Evolutionary conservation across 2,888 invertebrate species (phyloP).

Genomic region (Chymomyza caudatula): DNA sequence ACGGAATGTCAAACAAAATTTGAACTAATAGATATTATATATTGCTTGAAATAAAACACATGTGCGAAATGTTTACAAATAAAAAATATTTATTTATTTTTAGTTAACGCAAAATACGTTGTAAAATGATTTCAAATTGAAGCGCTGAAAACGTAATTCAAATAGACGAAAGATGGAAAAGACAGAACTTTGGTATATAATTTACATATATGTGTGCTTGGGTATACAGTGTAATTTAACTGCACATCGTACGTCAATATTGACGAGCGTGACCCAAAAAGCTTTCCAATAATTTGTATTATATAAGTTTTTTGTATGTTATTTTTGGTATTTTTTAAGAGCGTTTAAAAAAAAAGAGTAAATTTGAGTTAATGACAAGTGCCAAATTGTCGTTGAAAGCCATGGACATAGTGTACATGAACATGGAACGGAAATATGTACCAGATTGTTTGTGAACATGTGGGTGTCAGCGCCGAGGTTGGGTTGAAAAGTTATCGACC

Average conservation of each 20-base stretch:
- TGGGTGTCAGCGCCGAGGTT: conserved; percentile 6
- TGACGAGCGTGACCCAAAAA: background rate
- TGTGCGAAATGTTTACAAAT: background rate
- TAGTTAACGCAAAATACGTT: background rate
- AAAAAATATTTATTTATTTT: background rate
- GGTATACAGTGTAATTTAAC: background rate
- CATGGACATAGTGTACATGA: conserved; percentile 3
- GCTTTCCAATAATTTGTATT: background rate
- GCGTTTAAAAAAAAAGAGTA: conserved; percentile 14
- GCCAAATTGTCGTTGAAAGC: conserved; percentile 40
- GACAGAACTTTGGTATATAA: background rate
- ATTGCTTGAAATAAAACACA: background rate
- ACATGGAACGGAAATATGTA: conserved; percentile 20
- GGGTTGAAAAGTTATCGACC: too few relatives aligned
- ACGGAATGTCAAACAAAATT: conserved; percentile 60
- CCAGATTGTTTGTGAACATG: conserved; percentile 43
- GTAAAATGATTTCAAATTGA: background rate
- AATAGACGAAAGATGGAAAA: background rate
- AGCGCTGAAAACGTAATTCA: background rate
- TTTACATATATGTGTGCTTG: too few relatives aligned
- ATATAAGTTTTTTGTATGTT: conserved; percentile 21
- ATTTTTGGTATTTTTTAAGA: conserved; percentile 1
- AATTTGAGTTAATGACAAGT: conserved; percentile 63
- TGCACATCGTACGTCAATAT: background rate
- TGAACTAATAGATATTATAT: conserved; percentile 33